Evolutionary conservation across 1,140 invertebrate genomes (phyloP), one percentile per base, ranked within the genome.

Genomic region (Forficula auricularia): DNA sequence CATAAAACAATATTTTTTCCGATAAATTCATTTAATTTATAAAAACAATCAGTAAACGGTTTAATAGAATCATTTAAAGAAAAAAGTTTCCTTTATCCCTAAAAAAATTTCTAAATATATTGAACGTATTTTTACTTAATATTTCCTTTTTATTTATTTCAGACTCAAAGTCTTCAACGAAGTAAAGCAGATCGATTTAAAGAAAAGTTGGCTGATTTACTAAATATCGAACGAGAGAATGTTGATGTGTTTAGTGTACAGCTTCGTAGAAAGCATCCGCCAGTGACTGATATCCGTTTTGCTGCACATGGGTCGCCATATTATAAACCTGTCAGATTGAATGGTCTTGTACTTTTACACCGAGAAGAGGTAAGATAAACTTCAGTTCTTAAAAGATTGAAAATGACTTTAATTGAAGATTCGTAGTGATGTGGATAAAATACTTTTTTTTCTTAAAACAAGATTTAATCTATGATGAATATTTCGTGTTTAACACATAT

Each of bases 201-300:
- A 51, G 82, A 88, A 47, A 87, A 89, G 62, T 63, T 90, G 39
- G 79, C 81, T 0, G 80, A 86, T 54, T 66, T 96, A 27, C 59
- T 92, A 12, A 82, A 78, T 38, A 85, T 80, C 1, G 78, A 84
- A 40, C 64, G 75, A 35, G 82, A 90, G 45, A 94, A 94, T 59
- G 85, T 98, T 6, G 90, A 96, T 53, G 79, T 98, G 19, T 95
- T 97, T 54, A 94, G 88, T 63, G 87, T 97, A 2, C 86, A 91
- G 52, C 59, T 86, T 13, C 72, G 84, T 49, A 75, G 80, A 51
- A 79, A 82, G 50, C 73, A 87, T 61, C 87, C 88, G 2, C 84
- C 86, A 4, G 67, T 90, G 18, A 92, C 88, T 0, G 92, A 98
- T 58, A 73, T 97, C 3, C 70, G 91, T 51, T 98, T 92, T 60